phyloP scores from a whole-genome alignment of 35 echinoderm and acorn worm species.

The Lytechinus variegatus region DNA sequence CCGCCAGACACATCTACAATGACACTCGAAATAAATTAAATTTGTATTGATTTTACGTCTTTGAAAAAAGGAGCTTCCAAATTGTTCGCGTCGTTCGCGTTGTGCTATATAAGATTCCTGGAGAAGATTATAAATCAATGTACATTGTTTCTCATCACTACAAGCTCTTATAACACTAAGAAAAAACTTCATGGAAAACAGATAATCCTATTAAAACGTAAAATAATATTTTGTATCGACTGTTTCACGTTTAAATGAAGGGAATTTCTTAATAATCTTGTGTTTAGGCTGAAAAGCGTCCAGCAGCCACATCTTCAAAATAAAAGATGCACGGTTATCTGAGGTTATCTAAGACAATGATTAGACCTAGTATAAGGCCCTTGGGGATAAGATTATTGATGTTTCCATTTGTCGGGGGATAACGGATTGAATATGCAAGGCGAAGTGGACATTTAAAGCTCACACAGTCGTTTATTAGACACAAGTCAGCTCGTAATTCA shows the following conservation, averaged over 20 bases:
- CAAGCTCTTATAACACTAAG: neutral
- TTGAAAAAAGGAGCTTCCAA: neutral
- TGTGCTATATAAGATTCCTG: neutral
- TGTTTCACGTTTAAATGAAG: neutral
- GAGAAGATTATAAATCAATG: too few species aligned
- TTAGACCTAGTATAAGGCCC: neutral
- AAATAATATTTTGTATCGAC: neutral
- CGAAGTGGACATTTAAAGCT: neutral
- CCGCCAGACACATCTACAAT: too few species aligned
- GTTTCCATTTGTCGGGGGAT: neutral
- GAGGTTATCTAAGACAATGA: neutral
- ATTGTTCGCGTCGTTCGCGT: neutral
- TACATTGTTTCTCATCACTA: neutral
- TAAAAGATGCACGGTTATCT: neutral
- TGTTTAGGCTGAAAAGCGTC: neutral
- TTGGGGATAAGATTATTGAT: neutral
- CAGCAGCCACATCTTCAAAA: too few species aligned
- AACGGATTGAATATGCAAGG: neutral
- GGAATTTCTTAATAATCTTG: neutral
- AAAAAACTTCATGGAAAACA: neutral
- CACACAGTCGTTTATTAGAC: neutral
- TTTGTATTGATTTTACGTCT: neutral
- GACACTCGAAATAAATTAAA: too few species aligned
- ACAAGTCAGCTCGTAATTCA: neutral
- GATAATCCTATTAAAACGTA: neutral